Base-by-base conservation (phyloP, 2,113 vertebrate species). In the Atractosteus spatula region DNA sequence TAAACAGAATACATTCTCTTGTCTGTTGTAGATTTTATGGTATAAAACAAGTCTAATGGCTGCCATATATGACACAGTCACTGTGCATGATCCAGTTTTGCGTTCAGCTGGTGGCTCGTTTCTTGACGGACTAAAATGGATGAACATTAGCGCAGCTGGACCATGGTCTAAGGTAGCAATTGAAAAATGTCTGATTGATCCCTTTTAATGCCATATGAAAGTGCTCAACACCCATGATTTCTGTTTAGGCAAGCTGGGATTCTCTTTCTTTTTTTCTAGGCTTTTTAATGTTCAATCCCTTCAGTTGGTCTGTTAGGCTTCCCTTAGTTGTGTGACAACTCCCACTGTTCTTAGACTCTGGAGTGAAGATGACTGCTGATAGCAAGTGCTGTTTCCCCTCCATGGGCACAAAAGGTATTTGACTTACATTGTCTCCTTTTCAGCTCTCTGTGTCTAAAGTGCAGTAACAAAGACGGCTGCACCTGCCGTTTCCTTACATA, bases 241-340 rank as follows among this genome's bases (percentile, higher is more conserved):
- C 45, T 66, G 45, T 66, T 65, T 66, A 7, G 47, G 47, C 47
- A 51, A 10, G 10, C 10, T 51, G 47, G 11, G 64, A 72, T 67
- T 73, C 73, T 68, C 74, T 80, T 81, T 43, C 68, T 77, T 71
- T 72, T 82, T 83, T 83, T 81, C 83, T 85, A 67, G 76, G 79
- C 77, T 69, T 79, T 72, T 79, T 66, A 69, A 71, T 81, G 83
- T 85, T 81, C 76, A 77, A 76, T 80, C 83, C 82, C 66, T 67
- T 86, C 85, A 87, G 80, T 88, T 85, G 78, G 83, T 87, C 85
- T 82, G 85, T 90, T 87, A 90, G 82, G 79, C 76, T 76, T 76
- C 81, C 78, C 78, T 55, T 78, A 77, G 83, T 80, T 74, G 75
- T 79, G 69, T 89, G 89, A 88, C 87, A 80, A 89, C 85, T 85